A percentile compares a stretch with the other conserved stretches of the same genome.
Conservation (phyloP, 2,888 invertebrate species). For the Dinocampus coccinellae region DNA sequence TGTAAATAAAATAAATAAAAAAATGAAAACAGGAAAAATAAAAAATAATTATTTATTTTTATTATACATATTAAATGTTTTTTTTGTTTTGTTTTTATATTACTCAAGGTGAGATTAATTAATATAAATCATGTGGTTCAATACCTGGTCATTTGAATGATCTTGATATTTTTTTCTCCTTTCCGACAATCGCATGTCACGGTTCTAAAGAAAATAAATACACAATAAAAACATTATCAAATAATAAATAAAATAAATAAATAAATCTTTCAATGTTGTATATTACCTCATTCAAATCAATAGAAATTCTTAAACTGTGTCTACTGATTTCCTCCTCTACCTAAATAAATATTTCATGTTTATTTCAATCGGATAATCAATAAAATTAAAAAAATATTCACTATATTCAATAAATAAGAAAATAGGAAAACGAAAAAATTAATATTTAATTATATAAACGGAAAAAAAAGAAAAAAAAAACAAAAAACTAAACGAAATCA, state of each 20-base stretch:
- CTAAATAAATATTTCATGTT: slow-evolving; percentile 17
- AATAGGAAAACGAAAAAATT: slow-evolving; percentile 1
- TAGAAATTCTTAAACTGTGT: slow-evolving; percentile 43
- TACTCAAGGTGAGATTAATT: too few species aligned
- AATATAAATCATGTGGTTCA: background rate
- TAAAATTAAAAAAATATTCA: too few species aligned
- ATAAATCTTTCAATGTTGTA: too few species aligned
- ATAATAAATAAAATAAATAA: too few species aligned
- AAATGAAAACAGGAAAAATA: too few species aligned
- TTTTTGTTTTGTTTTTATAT: too few species aligned
- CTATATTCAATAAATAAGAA: background rate
- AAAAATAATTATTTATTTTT: too few species aligned
- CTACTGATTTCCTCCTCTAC: slow-evolving; percentile 43
- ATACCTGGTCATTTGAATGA: slow-evolving; percentile 1
- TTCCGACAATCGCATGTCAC: background rate
- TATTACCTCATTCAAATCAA: slow-evolving; percentile 43
- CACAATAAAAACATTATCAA: background rate
- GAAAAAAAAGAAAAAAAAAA: background rate
- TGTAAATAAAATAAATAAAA: background rate
- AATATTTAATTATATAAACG: background rate
- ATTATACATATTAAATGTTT: too few species aligned
- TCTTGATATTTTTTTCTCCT: slow-evolving; percentile 7
- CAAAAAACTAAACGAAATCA: background rate
- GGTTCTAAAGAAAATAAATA: background rate
- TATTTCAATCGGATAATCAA: too few species aligned